Base-by-base conservation (phyloP, 2,888 invertebrate genomes). In the Cephus nigrinus region DNA sequence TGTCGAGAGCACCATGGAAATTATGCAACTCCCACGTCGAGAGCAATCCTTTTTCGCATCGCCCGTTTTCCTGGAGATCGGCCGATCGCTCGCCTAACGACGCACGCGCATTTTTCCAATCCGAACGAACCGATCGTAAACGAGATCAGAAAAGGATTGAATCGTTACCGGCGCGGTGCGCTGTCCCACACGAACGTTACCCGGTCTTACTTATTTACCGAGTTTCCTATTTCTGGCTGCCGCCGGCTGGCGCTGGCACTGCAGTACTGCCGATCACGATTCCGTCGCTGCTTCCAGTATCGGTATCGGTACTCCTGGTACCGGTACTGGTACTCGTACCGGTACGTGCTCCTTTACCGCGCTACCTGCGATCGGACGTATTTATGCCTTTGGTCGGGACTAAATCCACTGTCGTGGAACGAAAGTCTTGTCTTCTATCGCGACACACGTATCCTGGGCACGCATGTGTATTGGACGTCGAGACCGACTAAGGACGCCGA, bases 21-120 rank as follows among this genome's bases (percentile, higher is more conserved):
- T 87, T 86, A 86, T 82, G 86, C 85, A 86, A 86, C 82, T 72
- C 68, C 71, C 71, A 55, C 55, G 55, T 55, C 55, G 23, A 23
- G 55, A 23, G 55, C 55, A 23, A 32, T 33, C 31, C 71, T 33
- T 33, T 71, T 33, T 71, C 71, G 71, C 32, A 71, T 71, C 31
- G 71, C 12, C 32, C 23, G 23, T 55, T 33, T 33, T 33, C 31
- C 12, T 71, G 15, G 4, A 32, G 33, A 32, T 71, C 71, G 12
- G 15, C 31, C 71, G 71, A 71, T 71, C 71, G 71, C 71, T 33
- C 71, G 71, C 71, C 71, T 33, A 32, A 71, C 15, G 71, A 32
- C 71, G 71, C 33, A 11, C 33, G 9, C 23, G 9, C 2, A 55
- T 55, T 55, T 55, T 55, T 23, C 23, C 55, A 55, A 55, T 23